A percentile compares a stretch with the other conserved stretches of the same genome.
Conservation (phyloP, 35 echinoderm and acorn worm species). For the Acanthaster planci region DNA sequence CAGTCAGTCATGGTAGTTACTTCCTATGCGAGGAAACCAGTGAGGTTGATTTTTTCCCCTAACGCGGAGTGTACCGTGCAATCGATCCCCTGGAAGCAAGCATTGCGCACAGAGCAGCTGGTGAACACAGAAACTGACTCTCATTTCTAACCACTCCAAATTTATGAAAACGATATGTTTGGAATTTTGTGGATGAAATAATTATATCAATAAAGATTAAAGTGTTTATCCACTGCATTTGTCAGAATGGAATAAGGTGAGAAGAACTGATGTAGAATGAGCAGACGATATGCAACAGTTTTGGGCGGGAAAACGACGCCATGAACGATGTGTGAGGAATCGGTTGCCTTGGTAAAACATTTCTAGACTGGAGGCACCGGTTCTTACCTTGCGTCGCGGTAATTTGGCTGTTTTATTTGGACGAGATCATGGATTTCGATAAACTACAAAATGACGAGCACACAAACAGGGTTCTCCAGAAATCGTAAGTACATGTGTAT, state of each 20-base stretch:
- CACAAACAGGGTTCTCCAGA: conserved; percentile 6
- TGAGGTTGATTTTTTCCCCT: background rate
- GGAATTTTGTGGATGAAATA: too few species aligned
- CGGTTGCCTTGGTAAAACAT: conserved; percentile 29
- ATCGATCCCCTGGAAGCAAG: background rate
- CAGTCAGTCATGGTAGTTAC: background rate
- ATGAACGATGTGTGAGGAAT: background rate
- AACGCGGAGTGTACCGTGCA: background rate
- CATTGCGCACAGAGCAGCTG: conserved; percentile 2
- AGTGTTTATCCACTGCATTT: too few species aligned
- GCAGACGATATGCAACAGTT: background rate
- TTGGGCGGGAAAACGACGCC: background rate
- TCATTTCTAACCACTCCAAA: too few species aligned
- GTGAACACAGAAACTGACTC: background rate
- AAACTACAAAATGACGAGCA: conserved; percentile 9
- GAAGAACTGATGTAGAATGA: too few species aligned
- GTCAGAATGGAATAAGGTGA: too few species aligned
- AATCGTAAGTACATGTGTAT: background rate
- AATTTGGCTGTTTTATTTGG: background rate
- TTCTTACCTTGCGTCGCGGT: background rate
- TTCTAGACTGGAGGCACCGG: background rate
- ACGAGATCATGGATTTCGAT: conserved; percentile 8
- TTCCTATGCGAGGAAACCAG: background rate
- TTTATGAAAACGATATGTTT: too few species aligned
- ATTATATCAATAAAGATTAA: too few species aligned